A percentile compares a stretch with the other conserved stretches of the same genome.
Conservation (phyloP, 2,113 vertebrate genomes). For the Montifringilla adamsi region DNA sequence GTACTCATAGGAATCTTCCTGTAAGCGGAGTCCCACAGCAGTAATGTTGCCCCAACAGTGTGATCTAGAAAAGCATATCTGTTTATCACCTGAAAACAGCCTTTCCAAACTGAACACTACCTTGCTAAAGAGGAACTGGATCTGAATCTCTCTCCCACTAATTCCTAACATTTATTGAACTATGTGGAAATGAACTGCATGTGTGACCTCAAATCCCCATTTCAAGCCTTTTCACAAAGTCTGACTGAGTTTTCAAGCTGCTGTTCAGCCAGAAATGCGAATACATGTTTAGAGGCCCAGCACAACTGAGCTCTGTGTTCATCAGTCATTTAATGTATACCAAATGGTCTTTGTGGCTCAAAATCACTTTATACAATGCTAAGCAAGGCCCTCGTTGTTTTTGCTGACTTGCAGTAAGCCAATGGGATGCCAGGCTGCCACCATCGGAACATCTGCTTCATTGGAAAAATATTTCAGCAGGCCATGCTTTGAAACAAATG, state of each 20-base stretch:
- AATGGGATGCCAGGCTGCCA: constrained; percentile 9
- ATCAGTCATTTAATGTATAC: neutral
- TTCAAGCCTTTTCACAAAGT: neutral
- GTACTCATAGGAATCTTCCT: neutral
- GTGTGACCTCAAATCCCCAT: neutral
- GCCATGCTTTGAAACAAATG: neutral
- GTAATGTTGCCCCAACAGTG: neutral
- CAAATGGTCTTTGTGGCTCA: neutral
- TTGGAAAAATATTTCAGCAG: neutral
- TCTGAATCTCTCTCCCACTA: neutral
- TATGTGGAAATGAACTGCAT: neutral
- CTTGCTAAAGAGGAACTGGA: neutral
- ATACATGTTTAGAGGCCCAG: neutral
- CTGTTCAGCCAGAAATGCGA: neutral
- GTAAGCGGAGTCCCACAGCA: neutral
- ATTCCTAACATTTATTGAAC: neutral
- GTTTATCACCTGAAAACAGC: neutral
- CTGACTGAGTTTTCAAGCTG: neutral
- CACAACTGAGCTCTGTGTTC: neutral
- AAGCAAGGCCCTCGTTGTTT: neutral
- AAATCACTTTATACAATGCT: neutral
- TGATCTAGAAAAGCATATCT: neutral
- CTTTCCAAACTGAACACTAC: neutral
- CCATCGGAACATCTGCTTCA: constrained; percentile 20
- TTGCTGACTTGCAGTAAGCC: constrained; percentile 9